Evolutionary conservation across 2,797 vertebrate species (phyloP), one percentile per base, ranked within the genome.

Genomic region (Rhynchonycteris naso): DNA sequence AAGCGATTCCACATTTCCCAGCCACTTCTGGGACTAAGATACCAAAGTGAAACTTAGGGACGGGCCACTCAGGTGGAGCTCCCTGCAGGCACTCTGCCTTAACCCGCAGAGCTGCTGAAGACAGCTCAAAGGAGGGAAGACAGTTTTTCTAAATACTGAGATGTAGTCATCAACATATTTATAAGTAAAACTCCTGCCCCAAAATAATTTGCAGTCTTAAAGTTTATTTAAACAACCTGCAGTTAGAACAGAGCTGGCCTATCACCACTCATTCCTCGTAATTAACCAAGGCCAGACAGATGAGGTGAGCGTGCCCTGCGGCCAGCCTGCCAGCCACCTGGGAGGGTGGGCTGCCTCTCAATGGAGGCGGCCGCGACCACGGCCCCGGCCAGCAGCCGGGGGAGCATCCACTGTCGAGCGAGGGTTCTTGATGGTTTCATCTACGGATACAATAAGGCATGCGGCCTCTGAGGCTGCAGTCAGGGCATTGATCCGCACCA

Each of bases 371-470:
- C 98, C 99, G 0, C 99, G 99, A 2, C 99, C 99, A 2, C 99
- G 96, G 50, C 99, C 99, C 1, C 99, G 98, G 4, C 98, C 99
- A 0, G 97, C 96, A 2, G 95, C 68, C 0, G 99, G 98, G 0
- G 99, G 98, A 0, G 95, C 98, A 0, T 99, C 99, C 56, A 98
- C 72, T 0, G 95, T 96, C 75, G 99, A 99, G 50, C 99, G 99
- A 0, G 99, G 99, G 95, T 99, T 99, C 98, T 99, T 99, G 98
- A 99, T 99, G 80, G 99, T 99, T 96, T 99, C 99, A 0, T 99
- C 99, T 4, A 99, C 99, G 0, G 99, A 99, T 90, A 99, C 98
- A 22, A 99, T 99, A 71, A 99, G 99, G 85, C 99, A 99, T 0
- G 99, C 99, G 0, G 99, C 99, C 97, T 99, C 99, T 0, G 99